Base-by-base conservation (phyloP, 1,140 invertebrate species). In the Venustaconcha ellipsiformis region DNA sequence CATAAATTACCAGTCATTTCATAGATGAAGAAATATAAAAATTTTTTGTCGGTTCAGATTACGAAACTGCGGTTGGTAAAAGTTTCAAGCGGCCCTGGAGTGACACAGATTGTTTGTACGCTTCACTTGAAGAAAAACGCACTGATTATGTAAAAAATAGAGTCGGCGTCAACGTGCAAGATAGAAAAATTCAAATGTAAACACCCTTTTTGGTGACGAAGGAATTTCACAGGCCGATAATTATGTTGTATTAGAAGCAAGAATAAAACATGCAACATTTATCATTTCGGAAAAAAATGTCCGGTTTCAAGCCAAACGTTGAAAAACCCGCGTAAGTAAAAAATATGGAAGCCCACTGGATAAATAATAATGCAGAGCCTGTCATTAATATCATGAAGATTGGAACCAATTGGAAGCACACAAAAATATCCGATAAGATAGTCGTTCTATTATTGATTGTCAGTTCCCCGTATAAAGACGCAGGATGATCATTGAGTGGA, bases 241-340 rank as follows among this genome's bases (percentile, higher is more conserved):
- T 23, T 23, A 48, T 0, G 3, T 72, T 1, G 55, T 15, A 8
- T 59, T 63, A 3, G 59, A 8, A 72, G 57, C 62, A 11, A 63
- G 30, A n/a, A 62, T 64, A 1, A 37, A 11, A 20, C 14, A 70
- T 17, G 14, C 58, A 14, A 57, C 57, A 6, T 37, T 1, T 12
- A 37, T 63, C 48, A 63, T 59, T 59, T 63, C 70, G 12, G 56
- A 72, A 12, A 71, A 71, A 58, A 71, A 71, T 63, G 48, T 17
- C 2, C 59, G 64, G 30, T 63, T 48, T 4, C 62, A 63, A 60
- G 55, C 62, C 60, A 63, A 71, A 20, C 6, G 62, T 37, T 56
- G 62, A 56, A 63, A 63, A n/a, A 63, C 55, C 14, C 26, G 58
- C 70, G 14, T 48, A 71, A 17, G 59, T 63, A 15, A n/a, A n/a